Conservation (phyloP, 2,113 vertebrate species). For the Spea bombifrons region DNA sequence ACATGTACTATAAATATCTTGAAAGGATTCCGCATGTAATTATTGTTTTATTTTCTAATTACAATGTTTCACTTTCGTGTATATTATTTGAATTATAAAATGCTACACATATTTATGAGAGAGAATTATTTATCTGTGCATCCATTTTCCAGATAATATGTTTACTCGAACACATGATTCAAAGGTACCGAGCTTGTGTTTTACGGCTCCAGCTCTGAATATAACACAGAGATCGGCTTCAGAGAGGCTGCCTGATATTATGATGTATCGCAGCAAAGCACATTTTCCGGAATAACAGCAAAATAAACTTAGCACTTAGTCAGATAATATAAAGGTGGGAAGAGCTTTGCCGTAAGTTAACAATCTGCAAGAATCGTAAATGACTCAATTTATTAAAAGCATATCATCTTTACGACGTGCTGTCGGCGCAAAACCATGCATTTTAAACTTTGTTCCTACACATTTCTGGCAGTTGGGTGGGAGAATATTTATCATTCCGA, state of each 20-base stretch:
- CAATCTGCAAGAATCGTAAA: background rate
- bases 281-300: background rate
- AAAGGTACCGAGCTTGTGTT: constrained; percentile 15
- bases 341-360: background rate
- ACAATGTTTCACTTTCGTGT: constrained; percentile 41
- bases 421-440: background rate
- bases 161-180: constrained; percentile 37
- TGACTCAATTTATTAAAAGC: background rate
- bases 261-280: background rate
- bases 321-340: background rate
- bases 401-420: background rate
- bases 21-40: constrained; percentile 34
- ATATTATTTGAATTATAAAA: constrained; percentile 44
- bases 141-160: constrained; percentile 15
- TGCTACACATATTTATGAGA: constrained; percentile 40
- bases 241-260: background rate
- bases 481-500: background rate
- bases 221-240: background rate
- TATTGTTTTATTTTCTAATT: constrained; percentile 46
- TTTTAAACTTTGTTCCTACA: background rate
- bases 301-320: background rate
- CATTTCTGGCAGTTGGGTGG: background rate
- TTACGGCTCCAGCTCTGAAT: background rate
- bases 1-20: constrained; percentile 31
- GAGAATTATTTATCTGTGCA: constrained; percentile 33